Base-by-base conservation (phyloP, 2,888 invertebrate genomes). In the Coremacera marginata region DNA sequence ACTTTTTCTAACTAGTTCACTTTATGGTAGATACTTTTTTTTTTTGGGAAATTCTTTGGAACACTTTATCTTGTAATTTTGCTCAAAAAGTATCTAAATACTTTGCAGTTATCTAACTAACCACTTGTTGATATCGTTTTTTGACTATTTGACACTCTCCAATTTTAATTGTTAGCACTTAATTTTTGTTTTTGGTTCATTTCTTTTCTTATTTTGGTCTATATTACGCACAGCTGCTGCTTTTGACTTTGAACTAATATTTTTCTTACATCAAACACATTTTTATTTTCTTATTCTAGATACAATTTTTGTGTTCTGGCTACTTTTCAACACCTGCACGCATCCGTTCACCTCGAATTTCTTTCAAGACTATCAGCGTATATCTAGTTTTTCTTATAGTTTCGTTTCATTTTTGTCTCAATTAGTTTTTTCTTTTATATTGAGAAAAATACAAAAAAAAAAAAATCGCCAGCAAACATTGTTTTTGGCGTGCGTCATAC, bases 381-480 rank as follows among this genome's bases (percentile, higher is more conserved):
- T 19, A 44, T 11, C 44, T 44, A 44, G 14, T 44, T 44, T 44
- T 44, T 44, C 44, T 44, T 11, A 11, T 11, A 44, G 44, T 11
- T 44, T 44, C 14, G 14, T 44, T 44, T 11, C 11, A 8, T 44
- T 44, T 44, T 11, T 44, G 44, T 3, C 14, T 44, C 44, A 44
- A 44, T 14, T 11, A 14, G 11, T 44, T 44, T 44, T 44, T 11
- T 44, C 1, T 44, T 44, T 44, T 44, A 44, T 44, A 44, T 44
- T 44, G 44, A 44, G 14, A 7, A 44, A 44, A n/a, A n/a, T n/a
- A n/a, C n/a, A n/a, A 14, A 44, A 44, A 44, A 44, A 1, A 11
- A 70, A 81, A 77, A 67, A 79, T 79, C 71, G 75, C 51, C 57
- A 68, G 76, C n/a, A 55, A 70, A 55, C 37, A 44, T 44, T 44